phyloP scores from a whole-genome alignment of 2,888 invertebrate species.

The Andrena camellia region DNA sequence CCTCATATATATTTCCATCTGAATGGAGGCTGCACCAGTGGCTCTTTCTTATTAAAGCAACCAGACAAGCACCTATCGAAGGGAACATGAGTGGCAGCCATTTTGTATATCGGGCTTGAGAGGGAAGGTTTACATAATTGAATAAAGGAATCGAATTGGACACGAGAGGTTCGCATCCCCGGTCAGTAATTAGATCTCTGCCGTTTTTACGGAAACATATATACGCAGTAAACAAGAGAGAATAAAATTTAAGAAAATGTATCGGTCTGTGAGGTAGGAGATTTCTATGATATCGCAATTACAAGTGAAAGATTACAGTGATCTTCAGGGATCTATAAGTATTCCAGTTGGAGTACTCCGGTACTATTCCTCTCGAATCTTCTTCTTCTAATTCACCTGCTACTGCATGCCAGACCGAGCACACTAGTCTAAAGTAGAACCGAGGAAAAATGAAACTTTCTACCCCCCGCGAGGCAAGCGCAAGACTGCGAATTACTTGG shows the following conservation, averaged over 20 bases:
- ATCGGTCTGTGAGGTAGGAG: too few species aligned
- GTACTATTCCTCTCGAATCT: neutral
- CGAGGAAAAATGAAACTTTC: constrained; percentile 4
- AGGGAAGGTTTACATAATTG: neutral
- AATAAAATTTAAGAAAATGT: too few species aligned
- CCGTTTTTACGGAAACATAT: too few species aligned
- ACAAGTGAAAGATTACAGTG: too few species aligned
- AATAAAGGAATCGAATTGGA: neutral
- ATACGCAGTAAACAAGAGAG: too few species aligned
- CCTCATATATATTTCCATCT: neutral
- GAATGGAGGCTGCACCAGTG: too few species aligned
- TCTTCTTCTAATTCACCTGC: neutral
- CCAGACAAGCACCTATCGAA: neutral
- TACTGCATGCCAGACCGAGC: neutral
- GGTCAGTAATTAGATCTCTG: neutral
- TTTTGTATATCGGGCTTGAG: neutral
- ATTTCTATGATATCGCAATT: too few species aligned
- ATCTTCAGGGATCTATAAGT: too few species aligned
- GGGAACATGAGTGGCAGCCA: neutral
- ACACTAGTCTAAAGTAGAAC: neutral
- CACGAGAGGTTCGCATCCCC: neutral
- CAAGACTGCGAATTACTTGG: constrained; percentile 20
- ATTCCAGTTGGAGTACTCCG: too few species aligned
- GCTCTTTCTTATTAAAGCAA: neutral
- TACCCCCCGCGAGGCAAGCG: constrained; percentile 3